Evolutionary conservation across 1,140 invertebrate species (phyloP), one percentile per base, ranked within the genome.

Genomic region (Brachionus sp.): DNA sequence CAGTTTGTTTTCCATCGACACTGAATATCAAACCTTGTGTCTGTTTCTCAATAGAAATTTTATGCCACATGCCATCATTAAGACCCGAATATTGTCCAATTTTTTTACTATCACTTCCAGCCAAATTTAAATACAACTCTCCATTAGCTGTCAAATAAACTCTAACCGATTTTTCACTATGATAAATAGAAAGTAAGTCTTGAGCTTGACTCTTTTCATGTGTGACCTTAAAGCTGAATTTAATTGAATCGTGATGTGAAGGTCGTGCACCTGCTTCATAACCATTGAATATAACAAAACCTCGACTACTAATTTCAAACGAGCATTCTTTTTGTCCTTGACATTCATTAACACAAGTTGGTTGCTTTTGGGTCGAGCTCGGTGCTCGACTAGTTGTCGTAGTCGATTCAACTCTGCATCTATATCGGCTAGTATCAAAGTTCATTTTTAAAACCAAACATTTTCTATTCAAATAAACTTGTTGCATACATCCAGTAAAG

Each of bases 401-500:
- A 7, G 33, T 25, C 10, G 77, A n/a, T 23, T 66, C 13, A 23
- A 80, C 29, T 10, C 25, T 7, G 25, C 77, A 80, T 23, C 33
- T 44, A n/a, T 62, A 66, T 19, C 77, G 13, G 10, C 35, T 66
- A 2, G 25, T 7, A 39, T 44, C 62, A 44, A 53, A 50, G 19
- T 62, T 19, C 33, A 39, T 66, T 13, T 62, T 12, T 25, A 42
- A 80, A 10, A 80, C 57, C 25, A 80, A 42, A 62, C 77, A 80
- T 25, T 42, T 13, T 80, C 19, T 39, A 35, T 80, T 80, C 10
- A 80, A 35, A 23, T 29, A 44, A 3, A 80, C 77, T 42, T 80
- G 77, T 4, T 80, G 46, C 19, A 80, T n/a, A 25, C 77, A 80
- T 23, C 77, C 77, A 19, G 5, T 64, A 44, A 80, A 80, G 29